Base-by-base conservation (phyloP, 2,113 vertebrate species). In the Turdus rufiventris region DNA sequence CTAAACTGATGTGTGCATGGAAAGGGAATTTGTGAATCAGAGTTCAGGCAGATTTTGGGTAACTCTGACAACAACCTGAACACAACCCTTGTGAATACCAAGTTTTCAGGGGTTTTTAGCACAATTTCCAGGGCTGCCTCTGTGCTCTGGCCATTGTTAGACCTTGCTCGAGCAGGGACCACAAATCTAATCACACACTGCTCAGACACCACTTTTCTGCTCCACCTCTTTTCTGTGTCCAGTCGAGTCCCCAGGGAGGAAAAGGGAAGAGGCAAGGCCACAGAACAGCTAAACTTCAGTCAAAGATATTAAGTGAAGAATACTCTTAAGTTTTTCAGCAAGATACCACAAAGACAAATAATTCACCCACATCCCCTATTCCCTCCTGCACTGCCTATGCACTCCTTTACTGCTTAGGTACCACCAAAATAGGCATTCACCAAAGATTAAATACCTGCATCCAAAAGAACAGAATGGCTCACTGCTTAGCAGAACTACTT, bases 301-400 rank as follows among this genome's bases (percentile, higher is more conserved):
- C 16, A 48, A 15, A 78, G 2, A 3, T 14, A 43, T 33, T 34
- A 48, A 65, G 4, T 17, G 23, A 26, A 60, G 29, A 33, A 56
- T 33, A 20, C 67, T 12, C 36, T 53, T 12, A 68, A 43, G 31
- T 10, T 80, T 84, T 76, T 60, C 50, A 80, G 58, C 33, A 62
- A 62, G 19, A 17, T 7, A n/a, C 4, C 24, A 16, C 23, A 36
- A 19, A 65, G 68, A 31, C 8, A 70, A 65, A 78, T 24, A 10
- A 3, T 33, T 60, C 40, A 45, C 4, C 7, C 12, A 13, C 21
- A 28, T 31, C n/a, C 1, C 0, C 20, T 8, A 14, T 12, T 5
- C 48, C 14, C 12, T 75, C 57, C 42, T 34, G 40, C 36, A 38
- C 29, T 31, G 16, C 12, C 38, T 16, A 1, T 0, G 2, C 15